Base-by-base conservation (phyloP, 1,140 invertebrate species). In the Drosophila triauraria region DNA sequence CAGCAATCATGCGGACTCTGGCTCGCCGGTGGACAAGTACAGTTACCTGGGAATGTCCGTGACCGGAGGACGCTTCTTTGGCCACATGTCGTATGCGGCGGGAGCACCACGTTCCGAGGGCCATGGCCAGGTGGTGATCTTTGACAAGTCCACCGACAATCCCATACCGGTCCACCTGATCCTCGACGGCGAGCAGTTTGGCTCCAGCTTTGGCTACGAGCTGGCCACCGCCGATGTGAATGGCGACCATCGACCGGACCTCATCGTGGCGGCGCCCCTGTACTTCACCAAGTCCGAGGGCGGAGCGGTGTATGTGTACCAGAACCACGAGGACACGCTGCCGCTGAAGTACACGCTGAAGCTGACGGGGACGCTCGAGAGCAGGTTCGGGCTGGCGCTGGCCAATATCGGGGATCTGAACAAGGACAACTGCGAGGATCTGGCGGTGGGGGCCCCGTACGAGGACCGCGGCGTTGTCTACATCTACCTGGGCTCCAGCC, bases 401-500 rank as follows among this genome's bases (percentile, higher is more conserved):
- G 95, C 97, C 3, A 96, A 96, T 88, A 93, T 98, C 25, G 97
- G 97, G 38, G 98, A 99, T 93, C 94, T 99, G 9, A 99, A 99
- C 91, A 97, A 97, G 93, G 98, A 99, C 93, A 96, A 96, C 0
- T 98, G 95, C 88, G 96, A 97, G 81, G 98, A 99, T 92, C 93
- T 99, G 50, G 98, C 97, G 0, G 95, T 99, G 59, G 98, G 98
- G 17, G 98, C 98, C 25, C 98, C 98, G 0, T 99, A 98, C 91
- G 97, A 98, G 93, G 95, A 95, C 3, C 94, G 95, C 76, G 97
- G 96, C 17, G 96, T 96, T 4, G 96, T 99, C 47, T 98, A 98
- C 87, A 97, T 99, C 78, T 98, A 96, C 93, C 93, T 98, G 65
- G 98, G 98, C 8, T 95, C 96, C 30, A 94, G 94, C 50, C 94